A percentile compares a stretch with the other conserved stretches of the same genome.
Evolutionary conservation across 2,888 invertebrate species (phyloP).

Genomic region (Parnassius orleans): DNA sequence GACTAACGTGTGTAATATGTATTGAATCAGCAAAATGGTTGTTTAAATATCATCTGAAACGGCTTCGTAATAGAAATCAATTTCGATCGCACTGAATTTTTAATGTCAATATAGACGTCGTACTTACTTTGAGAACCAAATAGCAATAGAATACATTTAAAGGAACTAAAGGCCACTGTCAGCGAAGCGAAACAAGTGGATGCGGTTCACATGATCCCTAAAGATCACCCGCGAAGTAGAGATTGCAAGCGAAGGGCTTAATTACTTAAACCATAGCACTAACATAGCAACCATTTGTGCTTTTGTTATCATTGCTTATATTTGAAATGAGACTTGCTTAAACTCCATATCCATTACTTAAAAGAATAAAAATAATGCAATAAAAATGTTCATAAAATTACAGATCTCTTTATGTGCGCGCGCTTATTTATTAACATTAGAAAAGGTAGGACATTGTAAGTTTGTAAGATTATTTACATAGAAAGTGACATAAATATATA

Average conservation of each 20-base stretch:
- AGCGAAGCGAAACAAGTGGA: constrained; percentile 11
- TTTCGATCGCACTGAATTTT: constrained; percentile 13
- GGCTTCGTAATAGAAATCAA: constrained; percentile 7
- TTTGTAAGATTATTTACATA: too few relatives aligned
- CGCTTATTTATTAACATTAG: too few relatives aligned
- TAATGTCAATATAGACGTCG: background rate
- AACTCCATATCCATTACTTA: too few relatives aligned
- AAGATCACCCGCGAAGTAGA: background rate
- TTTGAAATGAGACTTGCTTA: too few relatives aligned
- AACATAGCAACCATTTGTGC: background rate
- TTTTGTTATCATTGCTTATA: background rate
- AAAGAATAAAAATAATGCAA: too few relatives aligned
- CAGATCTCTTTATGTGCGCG: too few relatives aligned
- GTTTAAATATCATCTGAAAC: constrained; percentile 2
- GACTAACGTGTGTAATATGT: background rate
- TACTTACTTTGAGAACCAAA: constrained; percentile 13
- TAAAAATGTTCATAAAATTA: too few relatives aligned
- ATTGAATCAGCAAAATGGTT: background rate
- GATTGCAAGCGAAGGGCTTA: background rate
- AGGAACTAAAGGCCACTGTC: constrained; percentile 10
- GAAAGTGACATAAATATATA: too few relatives aligned
- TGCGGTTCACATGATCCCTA: constrained; percentile 8
- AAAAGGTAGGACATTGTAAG: too few relatives aligned
- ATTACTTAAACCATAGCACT: background rate
- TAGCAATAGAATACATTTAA: constrained; percentile 9